Base-by-base conservation (phyloP, 2,113 vertebrate genomes). In the Todiramphus saurophagus region DNA sequence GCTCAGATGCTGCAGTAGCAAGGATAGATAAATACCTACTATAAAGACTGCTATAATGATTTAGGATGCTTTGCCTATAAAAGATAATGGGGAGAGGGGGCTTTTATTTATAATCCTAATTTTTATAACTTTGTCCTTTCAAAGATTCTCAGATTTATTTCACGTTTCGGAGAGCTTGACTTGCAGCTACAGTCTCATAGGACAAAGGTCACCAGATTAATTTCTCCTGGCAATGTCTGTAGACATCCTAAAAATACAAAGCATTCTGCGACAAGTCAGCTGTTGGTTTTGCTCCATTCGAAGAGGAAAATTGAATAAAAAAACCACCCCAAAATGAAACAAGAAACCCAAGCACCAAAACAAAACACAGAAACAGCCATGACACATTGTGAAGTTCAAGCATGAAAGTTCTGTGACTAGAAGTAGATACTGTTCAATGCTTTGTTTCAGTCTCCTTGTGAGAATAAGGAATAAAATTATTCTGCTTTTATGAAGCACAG, bases 391-490 rank as follows among this genome's bases (percentile, higher is more conserved):
- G 59, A 95, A 76, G 43, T 58, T 69, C 31, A 87, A 62, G 21
- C 64, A 53, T n/a, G 50, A 59, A 94, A 86, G 35, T 59, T 33
- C 67, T 94, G 55, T 50, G 95, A 94, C 76, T 86, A 89, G 41
- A 89, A 84, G 43, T 24, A 53, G 60, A 69, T 94, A 62, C 17
- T 46, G 16, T 84, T 85, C 67, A 69, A 14, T 77, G 50, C 14
- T 96, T 92, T 76, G 75, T 90, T 31, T 83, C 82, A 14, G 14
- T 70, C 44, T 94, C 69, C 41, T 51, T 48, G 51, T 69, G 63
- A 94, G 50, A 95, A 97, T 85, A 30, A 87, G 50, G 75, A 83
- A 79, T 83, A 84, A 89, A 96, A 83, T 53, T 25, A 56, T 92
- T 91, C 95, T 92, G 44, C 59, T 92, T 93, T 96, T 85, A 94